Evolutionary conservation across 2,888 invertebrate species (phyloP).

Genomic region (Ramazzottius varieornatus): DNA sequence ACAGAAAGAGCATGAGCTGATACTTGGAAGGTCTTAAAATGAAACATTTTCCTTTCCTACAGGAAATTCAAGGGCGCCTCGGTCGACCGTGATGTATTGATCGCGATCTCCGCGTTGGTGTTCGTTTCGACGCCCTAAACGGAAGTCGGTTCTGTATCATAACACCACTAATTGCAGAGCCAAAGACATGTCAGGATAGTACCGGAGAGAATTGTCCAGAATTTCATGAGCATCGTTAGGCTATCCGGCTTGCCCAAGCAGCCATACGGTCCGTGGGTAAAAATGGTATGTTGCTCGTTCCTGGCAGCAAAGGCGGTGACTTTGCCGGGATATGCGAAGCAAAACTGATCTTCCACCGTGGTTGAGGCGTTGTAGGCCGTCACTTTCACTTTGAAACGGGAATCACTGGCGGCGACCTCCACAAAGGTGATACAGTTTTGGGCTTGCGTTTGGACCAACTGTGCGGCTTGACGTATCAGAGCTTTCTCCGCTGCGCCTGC

Average conservation of each 20-base stretch:
- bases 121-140: neutral
- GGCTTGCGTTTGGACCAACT: neutral
- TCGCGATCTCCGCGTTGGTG: neutral
- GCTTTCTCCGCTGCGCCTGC: neutral
- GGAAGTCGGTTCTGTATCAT: too few relatives aligned
- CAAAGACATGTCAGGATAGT: too few relatives aligned
- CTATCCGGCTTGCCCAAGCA: neutral
- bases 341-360: too few relatives aligned
- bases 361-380: neutral
- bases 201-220: neutral
- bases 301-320: neutral
- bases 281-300: neutral
- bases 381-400: neutral
- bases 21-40: neutral
- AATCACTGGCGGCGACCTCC: neutral
- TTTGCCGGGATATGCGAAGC: neutral
- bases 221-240: neutral
- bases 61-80: neutral
- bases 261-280: neutral
- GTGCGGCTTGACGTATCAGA: neutral
- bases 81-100: neutral
- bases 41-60: neutral
- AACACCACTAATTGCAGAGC: too few relatives aligned
- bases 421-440: neutral
- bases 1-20: neutral